Conservation (phyloP, 2,797 vertebrate species). For the Aselliscus stoliczkanus region DNA sequence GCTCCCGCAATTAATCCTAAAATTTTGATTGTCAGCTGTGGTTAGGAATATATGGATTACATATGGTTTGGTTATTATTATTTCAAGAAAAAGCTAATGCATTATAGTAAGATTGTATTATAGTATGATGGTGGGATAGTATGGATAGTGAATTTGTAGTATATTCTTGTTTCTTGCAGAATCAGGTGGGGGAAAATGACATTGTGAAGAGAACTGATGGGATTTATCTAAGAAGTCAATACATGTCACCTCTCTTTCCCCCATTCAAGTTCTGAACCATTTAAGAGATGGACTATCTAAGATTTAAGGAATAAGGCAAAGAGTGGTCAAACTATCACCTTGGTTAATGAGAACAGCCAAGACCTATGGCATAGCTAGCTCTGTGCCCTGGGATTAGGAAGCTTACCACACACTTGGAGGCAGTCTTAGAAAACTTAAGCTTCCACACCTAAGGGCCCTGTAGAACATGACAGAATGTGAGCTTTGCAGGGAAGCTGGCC, state of each 20-base stretch:
- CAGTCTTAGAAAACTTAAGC: not conserved
- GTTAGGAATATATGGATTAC: constrained; percentile 37
- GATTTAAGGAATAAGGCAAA: not conserved
- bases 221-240: not conserved
- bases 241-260: not conserved
- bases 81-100: constrained; percentile 35
- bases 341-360: not conserved
- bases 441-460: not conserved
- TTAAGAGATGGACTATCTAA: not conserved
- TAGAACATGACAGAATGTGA: not conserved
- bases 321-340: not conserved
- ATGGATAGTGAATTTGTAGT: not conserved
- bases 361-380: not conserved
- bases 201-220: not conserved
- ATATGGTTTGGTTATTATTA: constrained; percentile 52
- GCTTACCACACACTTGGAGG: not conserved
- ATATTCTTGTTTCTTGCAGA: not conserved
- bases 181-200: not conserved
- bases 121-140: not conserved
- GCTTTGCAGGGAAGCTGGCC: not conserved
- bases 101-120: not conserved
- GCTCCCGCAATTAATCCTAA: constrained; percentile 46
- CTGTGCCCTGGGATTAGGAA: not conserved
- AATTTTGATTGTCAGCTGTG: constrained; percentile 13
- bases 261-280: not conserved